Conservation (phyloP, 2,113 vertebrate species). For the Gobiocypris rarus region DNA sequence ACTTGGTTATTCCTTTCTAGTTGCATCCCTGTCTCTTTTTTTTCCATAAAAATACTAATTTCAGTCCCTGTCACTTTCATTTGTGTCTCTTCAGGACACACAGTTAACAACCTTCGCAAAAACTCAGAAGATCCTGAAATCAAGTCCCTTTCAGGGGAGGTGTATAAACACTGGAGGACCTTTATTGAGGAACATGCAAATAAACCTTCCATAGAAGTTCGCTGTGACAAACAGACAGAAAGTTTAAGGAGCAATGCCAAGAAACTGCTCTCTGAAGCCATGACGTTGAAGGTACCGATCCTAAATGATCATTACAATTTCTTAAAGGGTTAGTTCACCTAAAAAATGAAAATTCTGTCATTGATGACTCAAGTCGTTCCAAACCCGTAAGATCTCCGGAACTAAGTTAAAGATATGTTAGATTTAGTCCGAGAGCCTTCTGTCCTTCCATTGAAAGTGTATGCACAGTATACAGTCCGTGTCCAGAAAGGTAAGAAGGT, state of each 20-base stretch:
- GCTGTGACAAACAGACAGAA: constrained; percentile 86
- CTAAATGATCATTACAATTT: not conserved
- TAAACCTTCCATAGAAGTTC: constrained; percentile 90
- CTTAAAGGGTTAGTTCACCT: too few relatives aligned
- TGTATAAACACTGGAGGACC: constrained; percentile 85
- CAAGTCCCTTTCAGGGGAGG: constrained; percentile 78
- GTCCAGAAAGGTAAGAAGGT: too few relatives aligned
- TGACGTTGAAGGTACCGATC: constrained; percentile 84
- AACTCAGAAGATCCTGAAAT: constrained; percentile 81
- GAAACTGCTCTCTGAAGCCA: constrained; percentile 84
- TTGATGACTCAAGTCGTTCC: too few relatives aligned
- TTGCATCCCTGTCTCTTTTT: not conserved
- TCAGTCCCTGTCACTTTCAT: not conserved
- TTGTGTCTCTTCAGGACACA: constrained; percentile 78
- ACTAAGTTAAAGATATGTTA: too few relatives aligned
- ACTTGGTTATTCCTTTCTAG: not conserved
- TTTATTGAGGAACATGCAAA: constrained; percentile 84
- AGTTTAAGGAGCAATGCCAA: constrained; percentile 83
- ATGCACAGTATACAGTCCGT: too few relatives aligned
- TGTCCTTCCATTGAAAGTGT: too few relatives aligned
- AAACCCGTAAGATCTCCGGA: too few relatives aligned
- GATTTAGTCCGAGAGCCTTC: too few relatives aligned
- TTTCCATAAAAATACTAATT: not conserved
- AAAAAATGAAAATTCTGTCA: too few relatives aligned
- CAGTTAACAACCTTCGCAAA: constrained; percentile 85